These are phyloP conservation scores for Spondyliosoma cantharus DNA, from an alignment of 2,797 vertebrate genomes.

Conservation along the genomic window DNA sequence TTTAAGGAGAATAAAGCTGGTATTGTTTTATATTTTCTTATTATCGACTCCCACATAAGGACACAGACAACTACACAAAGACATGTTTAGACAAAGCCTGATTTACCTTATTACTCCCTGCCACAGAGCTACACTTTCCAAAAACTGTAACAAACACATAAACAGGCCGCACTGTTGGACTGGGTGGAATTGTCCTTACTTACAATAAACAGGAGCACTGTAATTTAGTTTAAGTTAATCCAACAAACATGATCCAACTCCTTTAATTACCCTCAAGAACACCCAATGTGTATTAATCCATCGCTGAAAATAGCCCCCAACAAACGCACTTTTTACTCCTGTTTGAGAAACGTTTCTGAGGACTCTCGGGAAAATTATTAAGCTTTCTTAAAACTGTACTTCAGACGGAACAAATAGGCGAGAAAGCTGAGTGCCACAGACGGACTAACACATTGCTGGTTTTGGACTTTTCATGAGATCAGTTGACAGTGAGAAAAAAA, in stretches of 20 bases:
- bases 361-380: not conserved
- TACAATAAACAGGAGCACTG: not conserved
- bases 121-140: not conserved
- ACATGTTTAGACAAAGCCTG: not conserved
- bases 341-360: not conserved
- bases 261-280: constrained; percentile 2
- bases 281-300: constrained; percentile 15
- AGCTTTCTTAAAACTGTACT: not conserved
- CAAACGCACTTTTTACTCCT: not conserved
- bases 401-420: not conserved
- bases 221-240: not conserved
- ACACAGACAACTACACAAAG: not conserved
- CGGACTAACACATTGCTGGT: not conserved
- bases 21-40: not conserved
- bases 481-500: constrained; percentile 1
- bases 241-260: not conserved
- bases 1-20: not conserved
- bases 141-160: not conserved
- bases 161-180: not conserved
- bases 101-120: not conserved
- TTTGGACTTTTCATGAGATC: not conserved
- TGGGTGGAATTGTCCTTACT: not conserved
- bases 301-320: not conserved
- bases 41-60: not conserved
- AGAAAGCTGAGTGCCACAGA: not conserved